These are phyloP conservation scores for Blastomussa wellsi DNA, from an alignment of 92 coral and sea anemone genomes.

Conservation along the genomic window DNA sequence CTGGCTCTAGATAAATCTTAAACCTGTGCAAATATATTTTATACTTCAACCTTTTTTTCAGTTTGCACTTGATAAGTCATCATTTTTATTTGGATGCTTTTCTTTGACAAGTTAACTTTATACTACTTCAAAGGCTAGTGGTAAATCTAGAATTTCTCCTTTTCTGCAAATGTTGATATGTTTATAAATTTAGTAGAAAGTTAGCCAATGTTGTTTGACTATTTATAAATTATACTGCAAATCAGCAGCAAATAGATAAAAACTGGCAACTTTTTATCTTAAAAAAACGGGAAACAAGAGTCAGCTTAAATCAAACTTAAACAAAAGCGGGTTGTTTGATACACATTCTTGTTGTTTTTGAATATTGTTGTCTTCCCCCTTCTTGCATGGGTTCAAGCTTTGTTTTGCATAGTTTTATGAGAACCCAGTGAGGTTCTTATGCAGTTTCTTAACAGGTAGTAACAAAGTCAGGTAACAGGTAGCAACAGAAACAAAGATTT, in stretches of 20 bases:
- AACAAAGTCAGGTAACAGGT: neutral
- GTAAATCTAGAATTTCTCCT: neutral
- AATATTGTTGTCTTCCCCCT: neutral
- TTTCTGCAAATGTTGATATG: neutral
- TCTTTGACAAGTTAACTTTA: neutral
- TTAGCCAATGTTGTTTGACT: neutral
- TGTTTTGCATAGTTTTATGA: neutral
- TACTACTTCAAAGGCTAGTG: neutral
- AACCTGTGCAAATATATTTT: neutral
- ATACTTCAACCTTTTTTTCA: neutral
- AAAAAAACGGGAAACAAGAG: neutral
- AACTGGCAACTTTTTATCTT: neutral
- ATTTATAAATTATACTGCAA: neutral
- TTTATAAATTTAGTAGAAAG: neutral
- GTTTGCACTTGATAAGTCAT: neutral
- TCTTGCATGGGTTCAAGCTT: neutral
- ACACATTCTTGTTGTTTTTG: neutral
- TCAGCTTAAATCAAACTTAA: neutral
- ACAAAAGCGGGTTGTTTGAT: neutral
- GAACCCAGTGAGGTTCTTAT: neutral
- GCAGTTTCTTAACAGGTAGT: neutral
- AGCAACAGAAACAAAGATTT: no score
- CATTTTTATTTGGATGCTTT: neutral
- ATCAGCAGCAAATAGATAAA: neutral
- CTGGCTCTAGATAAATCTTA: conserved; percentile 24